Base-by-base conservation (phyloP, 2,797 vertebrate genomes). In the Todus mexicanus region DNA sequence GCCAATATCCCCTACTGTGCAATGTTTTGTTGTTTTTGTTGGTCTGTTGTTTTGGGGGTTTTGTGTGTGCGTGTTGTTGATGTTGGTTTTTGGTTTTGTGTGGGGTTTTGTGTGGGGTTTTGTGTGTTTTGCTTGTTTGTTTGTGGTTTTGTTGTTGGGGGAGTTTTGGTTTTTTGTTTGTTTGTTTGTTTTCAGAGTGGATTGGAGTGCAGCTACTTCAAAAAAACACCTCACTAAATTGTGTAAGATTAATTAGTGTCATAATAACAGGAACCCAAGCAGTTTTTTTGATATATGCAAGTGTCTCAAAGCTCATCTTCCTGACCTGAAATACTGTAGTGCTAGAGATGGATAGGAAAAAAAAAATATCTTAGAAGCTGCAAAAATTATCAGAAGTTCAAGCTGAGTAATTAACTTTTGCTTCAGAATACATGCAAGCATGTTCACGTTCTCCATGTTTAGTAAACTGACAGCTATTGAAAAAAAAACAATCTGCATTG, bases 361-460 rank as follows among this genome's bases (percentile, higher is more conserved):
- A 61, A 43, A 42, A 63, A 38, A 12, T n/a, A n/a, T n/a, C n/a
- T n/a, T n/a, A n/a, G n/a, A 43, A 43, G 42, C 42, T 56, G 18
- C 9, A 79, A 57, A 87, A 78, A 54, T 26, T 17, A 40, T 21
- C 14, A 33, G 18, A 63, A 59, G 1, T 70, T 86, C 48, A 90
- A 72, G 50, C 17, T 78, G 37, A 68, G 33, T 59, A 89, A 95
- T 90, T 89, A 83, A 82, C 65, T 95, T 96, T 96, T 91, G 89
- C 59, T 85, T 69, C 7, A 79, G 89, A 91, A 86, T 68, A 91
- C 73, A 66, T 96, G 75, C 70, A 78, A 77, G 22, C 8, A 89
- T 93, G 53, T 94, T 89, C 53, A 84, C 11, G 66, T 71, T 88
- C 71, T 96, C 77, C 68, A 54, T 93, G 95, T 82, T 82, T 76